phyloP scores from a whole-genome alignment of 2,113 vertebrate genomes.

The Miniopterus natalensis region DNA sequence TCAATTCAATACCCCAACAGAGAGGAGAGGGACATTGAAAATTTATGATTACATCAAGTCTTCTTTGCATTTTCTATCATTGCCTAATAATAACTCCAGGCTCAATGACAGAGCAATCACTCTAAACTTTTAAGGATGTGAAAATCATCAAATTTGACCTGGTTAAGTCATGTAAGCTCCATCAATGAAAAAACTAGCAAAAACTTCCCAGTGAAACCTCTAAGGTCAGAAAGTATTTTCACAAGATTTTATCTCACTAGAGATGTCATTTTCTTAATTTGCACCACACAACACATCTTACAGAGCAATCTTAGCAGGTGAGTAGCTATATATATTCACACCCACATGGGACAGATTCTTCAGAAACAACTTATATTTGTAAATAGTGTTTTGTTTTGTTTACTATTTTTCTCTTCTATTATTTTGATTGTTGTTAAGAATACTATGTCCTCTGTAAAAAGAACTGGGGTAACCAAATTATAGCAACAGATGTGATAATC shows the following conservation, averaged over 20 bases:
- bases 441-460: neutral
- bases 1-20: slow-evolving; percentile 25
- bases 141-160: slow-evolving; percentile 72
- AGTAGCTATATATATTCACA: slow-evolving; percentile 30
- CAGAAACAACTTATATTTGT: neutral
- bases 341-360: neutral
- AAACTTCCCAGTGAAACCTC: neutral
- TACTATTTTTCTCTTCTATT: neutral
- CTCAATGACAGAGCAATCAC: slow-evolving; percentile 42
- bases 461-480: slow-evolving; percentile 61
- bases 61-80: slow-evolving; percentile 42
- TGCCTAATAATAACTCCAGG: slow-evolving; percentile 73
- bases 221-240: slow-evolving; percentile 23
- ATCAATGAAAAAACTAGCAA: slow-evolving; percentile 48
- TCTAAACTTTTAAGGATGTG: slow-evolving; percentile 68
- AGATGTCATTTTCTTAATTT: slow-evolving; percentile 32
- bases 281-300: neutral
- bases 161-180: slow-evolving; percentile 67
- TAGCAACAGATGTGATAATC: neutral
- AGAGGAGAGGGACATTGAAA: slow-evolving; percentile 59
- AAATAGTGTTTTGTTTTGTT: slow-evolving; percentile 22
- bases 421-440: slow-evolving; percentile 33
- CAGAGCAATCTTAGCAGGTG: neutral
- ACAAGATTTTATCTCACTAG: slow-evolving; percentile 51
- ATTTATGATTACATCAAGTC: slow-evolving; percentile 77